These are phyloP conservation scores for Alosa sapidissima DNA, from an alignment of 2,797 vertebrate genomes.

Conservation along the genomic window DNA sequence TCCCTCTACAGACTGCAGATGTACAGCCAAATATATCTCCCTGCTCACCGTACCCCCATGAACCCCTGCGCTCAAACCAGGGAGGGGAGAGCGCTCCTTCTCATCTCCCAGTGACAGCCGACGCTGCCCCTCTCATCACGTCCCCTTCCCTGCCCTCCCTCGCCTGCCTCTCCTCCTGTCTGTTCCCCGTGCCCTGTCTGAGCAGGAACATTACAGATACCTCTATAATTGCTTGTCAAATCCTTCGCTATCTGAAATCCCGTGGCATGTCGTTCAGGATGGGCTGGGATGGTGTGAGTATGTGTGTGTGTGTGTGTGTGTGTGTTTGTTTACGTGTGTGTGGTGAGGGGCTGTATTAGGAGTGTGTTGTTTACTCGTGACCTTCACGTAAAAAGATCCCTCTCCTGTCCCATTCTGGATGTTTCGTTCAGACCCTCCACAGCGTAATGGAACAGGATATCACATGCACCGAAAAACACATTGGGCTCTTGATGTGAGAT, in stretches of 20 bases:
- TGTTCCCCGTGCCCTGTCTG: slow-evolving; percentile 38
- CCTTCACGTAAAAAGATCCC: slow-evolving; percentile 11
- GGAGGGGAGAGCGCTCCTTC: slow-evolving; percentile 35
- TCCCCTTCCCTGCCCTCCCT: slow-evolving; percentile 31
- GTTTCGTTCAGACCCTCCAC: not conserved
- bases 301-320: slow-evolving; percentile 20
- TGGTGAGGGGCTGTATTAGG: slow-evolving; percentile 17
- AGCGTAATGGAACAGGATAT: not conserved
- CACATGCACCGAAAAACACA: not conserved
- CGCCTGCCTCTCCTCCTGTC: slow-evolving; percentile 50
- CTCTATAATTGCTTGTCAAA: slow-evolving; percentile 58
- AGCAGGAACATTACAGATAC: slow-evolving; percentile 39
- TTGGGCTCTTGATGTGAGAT: slow-evolving; percentile 5
- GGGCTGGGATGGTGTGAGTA: not conserved
- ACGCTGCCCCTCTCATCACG: slow-evolving; percentile 35
- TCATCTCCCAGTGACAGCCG: slow-evolving; percentile 35
- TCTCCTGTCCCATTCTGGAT: slow-evolving; percentile 34
- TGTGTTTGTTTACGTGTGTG: slow-evolving; percentile 32
- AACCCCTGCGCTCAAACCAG: slow-evolving; percentile 41
- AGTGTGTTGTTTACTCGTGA: slow-evolving; percentile 35
- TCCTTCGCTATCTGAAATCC: slow-evolving; percentile 42
- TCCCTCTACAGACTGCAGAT: not conserved
- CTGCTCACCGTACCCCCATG: not conserved
- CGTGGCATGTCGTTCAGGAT: slow-evolving; percentile 25
- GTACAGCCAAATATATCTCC: slow-evolving; percentile 3